phyloP scores from a whole-genome alignment of 2,888 invertebrate genomes.

The Rosalia funebris region DNA sequence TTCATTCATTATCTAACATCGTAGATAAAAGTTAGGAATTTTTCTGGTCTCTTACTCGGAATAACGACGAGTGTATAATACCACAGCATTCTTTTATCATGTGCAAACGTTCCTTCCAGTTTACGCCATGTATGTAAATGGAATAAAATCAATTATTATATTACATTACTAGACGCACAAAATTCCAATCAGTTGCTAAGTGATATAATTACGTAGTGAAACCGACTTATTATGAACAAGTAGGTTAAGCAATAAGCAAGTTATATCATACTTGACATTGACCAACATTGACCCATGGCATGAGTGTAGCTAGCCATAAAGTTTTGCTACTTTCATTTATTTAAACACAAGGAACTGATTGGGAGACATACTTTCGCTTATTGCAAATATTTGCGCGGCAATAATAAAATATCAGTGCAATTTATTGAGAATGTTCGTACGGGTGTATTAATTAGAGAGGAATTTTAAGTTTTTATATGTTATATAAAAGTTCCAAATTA shows the following conservation, averaged over 20 bases:
- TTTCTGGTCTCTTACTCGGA: no score
- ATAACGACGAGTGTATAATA: no score
- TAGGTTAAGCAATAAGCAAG: constrained; percentile 1
- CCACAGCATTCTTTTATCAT: no score
- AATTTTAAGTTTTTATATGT: no score
- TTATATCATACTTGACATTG: constrained; percentile 24
- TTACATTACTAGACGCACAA: not conserved
- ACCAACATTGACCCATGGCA: constrained; percentile 21
- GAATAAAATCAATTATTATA: not conserved
- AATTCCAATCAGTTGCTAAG: not conserved
- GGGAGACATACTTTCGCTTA: constrained; percentile 16
- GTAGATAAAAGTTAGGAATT: no score
- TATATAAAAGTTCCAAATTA: no score
- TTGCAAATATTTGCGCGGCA: constrained; percentile 3
- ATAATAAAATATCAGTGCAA: no score
- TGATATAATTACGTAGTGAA: constrained; percentile 1
- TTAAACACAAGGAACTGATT: constrained; percentile 5
- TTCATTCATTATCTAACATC: no score
- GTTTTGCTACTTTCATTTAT: constrained; percentile 9
- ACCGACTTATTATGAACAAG: not conserved
- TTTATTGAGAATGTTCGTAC: no score
- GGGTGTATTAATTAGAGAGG: no score
- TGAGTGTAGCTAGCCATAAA: not conserved
- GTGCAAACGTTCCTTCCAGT: no score
- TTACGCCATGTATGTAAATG: no score